These are phyloP conservation scores for Chaetodon auriga DNA, from an alignment of 2,113 vertebrate species.

Conservation along the genomic window DNA sequence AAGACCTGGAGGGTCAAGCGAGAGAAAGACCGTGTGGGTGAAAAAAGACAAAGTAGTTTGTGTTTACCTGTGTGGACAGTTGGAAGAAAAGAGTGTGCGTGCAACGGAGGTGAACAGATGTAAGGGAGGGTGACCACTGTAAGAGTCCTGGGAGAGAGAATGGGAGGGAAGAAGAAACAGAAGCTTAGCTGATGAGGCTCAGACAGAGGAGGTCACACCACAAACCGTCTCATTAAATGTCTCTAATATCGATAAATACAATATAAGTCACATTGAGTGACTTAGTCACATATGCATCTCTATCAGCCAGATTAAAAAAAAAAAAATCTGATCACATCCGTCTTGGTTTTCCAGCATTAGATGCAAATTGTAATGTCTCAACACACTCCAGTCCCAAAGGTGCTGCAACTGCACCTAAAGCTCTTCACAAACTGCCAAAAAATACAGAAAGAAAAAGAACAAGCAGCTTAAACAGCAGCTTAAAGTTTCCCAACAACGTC, in stretches of 20 bases:
- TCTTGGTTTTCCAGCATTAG: not conserved
- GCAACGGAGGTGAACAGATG: not conserved
- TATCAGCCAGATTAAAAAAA: not conserved
- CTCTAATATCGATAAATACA: too few relatives aligned
- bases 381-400: too few relatives aligned
- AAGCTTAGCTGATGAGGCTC: not conserved
- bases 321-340: not conserved
- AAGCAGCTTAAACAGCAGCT: not conserved
- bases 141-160: not conserved
- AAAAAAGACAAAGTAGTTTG: not conserved
- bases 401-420: too few relatives aligned
- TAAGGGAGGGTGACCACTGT: not conserved
- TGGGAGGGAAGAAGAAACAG: not conserved
- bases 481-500: not conserved
- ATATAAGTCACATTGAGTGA: too few relatives aligned
- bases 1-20: not conserved
- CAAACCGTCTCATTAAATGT: not conserved
- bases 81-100: not conserved
- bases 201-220: not conserved
- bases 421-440: not conserved
- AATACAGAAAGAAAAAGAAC: not conserved
- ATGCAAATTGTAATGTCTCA: not conserved
- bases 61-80: not conserved
- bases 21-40: not conserved
- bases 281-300: not conserved